Evolutionary conservation across 1,140 invertebrate genomes (phyloP).

Genomic region (Papilio glaucus): DNA sequence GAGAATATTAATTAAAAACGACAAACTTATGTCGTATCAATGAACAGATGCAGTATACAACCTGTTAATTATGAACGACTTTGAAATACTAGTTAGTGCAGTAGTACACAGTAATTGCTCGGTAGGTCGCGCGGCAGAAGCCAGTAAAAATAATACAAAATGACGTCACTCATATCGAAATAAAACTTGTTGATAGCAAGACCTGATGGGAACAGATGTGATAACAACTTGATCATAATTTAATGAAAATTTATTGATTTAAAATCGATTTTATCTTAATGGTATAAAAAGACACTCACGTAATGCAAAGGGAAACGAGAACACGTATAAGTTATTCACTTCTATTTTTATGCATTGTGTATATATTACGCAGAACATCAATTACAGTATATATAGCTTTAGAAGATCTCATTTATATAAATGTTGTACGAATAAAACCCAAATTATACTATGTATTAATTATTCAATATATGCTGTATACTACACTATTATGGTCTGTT

Average conservation of each 20-base stretch:
- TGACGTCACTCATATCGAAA: slow-evolving; percentile 48
- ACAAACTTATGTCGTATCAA: background rate
- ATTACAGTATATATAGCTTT: no score
- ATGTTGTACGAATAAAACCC: no score
- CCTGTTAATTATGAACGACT: slow-evolving; percentile 66
- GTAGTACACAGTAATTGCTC: slow-evolving; percentile 57
- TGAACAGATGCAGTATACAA: slow-evolving; percentile 57
- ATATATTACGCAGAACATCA: no score
- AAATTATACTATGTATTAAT: no score
- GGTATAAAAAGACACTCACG: background rate
- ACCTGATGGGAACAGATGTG: slow-evolving; percentile 39
- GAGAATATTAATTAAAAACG: background rate
- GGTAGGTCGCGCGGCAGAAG: slow-evolving; percentile 59
- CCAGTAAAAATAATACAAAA: slow-evolving; percentile 58
- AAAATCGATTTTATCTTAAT: background rate
- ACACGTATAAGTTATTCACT: no score
- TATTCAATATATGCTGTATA: no score
- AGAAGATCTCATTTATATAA: no score
- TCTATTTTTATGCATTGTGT: no score
- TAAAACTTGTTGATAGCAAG: slow-evolving; percentile 54
- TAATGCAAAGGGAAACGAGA: no score
- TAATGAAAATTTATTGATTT: slow-evolving; percentile 25
- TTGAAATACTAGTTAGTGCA: slow-evolving; percentile 61
- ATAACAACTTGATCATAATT: slow-evolving; percentile 25
- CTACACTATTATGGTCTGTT: no score